phyloP scores from a whole-genome alignment of 2,113 vertebrate genomes.

The Mystacornis crossleyi region DNA sequence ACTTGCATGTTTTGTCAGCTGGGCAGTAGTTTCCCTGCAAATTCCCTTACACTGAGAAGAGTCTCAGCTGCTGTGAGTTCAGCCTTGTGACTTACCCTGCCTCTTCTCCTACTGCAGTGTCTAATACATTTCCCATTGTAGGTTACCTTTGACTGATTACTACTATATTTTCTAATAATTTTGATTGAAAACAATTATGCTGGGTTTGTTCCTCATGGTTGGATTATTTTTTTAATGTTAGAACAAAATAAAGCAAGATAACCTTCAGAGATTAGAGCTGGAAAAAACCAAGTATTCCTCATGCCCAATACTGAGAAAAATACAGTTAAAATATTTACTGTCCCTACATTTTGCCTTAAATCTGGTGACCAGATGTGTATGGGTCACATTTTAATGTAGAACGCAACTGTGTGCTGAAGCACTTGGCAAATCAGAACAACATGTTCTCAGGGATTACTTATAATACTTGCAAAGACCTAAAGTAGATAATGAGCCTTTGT shows the following conservation, averaged over 20 bases:
- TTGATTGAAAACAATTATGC: background rate
- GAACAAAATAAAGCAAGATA: background rate
- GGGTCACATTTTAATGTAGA: background rate
- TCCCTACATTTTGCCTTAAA: background rate
- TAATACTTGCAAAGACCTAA: conserved; percentile 3
- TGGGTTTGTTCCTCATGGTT: background rate
- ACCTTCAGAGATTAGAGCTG: background rate
- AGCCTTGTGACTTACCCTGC: background rate
- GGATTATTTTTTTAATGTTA: background rate
- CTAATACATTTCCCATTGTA: background rate
- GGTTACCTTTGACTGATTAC: background rate
- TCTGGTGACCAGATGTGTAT: background rate
- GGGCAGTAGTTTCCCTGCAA: background rate
- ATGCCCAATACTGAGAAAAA: background rate
- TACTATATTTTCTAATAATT: background rate
- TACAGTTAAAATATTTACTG: background rate
- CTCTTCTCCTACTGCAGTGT: background rate
- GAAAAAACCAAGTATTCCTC: background rate
- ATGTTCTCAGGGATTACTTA: background rate
- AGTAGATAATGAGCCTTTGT: conserved; percentile 29
- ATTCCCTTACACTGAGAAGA: background rate
- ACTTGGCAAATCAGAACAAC: background rate
- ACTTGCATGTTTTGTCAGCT: background rate
- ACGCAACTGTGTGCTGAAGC: background rate
- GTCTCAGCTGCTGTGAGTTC: background rate